Evolutionary conservation across 2,797 vertebrate species (phyloP), one percentile per base, ranked within the genome.

Genomic region (Rhynchotus rufescens): DNA sequence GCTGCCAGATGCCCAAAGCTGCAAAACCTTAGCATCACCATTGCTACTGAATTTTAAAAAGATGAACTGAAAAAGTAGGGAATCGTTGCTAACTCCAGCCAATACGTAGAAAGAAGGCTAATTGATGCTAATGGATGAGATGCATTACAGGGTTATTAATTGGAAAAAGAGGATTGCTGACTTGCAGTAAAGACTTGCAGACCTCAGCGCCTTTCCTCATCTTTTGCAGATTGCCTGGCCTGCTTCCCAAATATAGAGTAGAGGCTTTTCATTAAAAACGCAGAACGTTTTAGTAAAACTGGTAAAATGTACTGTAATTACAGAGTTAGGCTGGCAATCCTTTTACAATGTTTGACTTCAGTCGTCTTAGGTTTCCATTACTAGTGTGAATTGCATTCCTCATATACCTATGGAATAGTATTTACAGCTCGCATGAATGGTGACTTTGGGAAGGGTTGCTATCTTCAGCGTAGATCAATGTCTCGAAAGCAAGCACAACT

Each of bases 211-310:
- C 77, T 96, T 94, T 88, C 52, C 67, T 77, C 59, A 65, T 74
- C 89, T 96, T 83, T 90, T 90, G 91, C 93, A 95, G 94, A 96
- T 81, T 85, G 87, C 89, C 78, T 98, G 97, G 97, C 95, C 94
- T 45, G 56, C 9, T 68, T 96, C 96, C 96, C 94, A 74, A 82
- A 19, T 56, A 19, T 30, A 78, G 86, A 71, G 94, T 62, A 78
- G 47, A 93, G 78, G 92, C 86, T 95, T 95, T 94, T 92, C 74
- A 89, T 91, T 94, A 74, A 60, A 95, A 92, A 65, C 2, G 6
- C 28, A 54, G 12, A 79, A 66, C 4, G 2, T 67, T 95, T 94
- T 62, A 69, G 79, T 93, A 84, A 95, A 97, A 95, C 78, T 61
- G 92, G 79, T 28, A 83, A 90, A 93, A 91, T 40, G n/a, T 32